A percentile compares a stretch with the other conserved stretches of the same genome.
phyloP scores from a whole-genome alignment of 2,888 invertebrate genomes.

The Drosophila ezoana region DNA sequence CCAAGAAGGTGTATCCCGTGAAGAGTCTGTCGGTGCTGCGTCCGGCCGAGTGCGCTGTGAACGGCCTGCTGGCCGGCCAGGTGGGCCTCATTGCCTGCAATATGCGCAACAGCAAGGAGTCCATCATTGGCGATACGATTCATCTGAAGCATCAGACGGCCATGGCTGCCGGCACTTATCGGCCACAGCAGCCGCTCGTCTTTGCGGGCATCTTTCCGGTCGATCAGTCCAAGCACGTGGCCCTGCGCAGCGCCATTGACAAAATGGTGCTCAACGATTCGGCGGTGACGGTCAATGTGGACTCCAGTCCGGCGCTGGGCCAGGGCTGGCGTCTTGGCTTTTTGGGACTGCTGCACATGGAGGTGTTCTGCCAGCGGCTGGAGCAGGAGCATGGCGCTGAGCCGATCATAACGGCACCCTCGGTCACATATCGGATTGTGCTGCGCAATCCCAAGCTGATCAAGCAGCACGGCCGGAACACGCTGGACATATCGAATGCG shows the following conservation, averaged over 20 bases:
- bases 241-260: slow-evolving; percentile 92
- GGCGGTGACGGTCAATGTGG: slow-evolving; percentile 92
- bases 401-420: slow-evolving; percentile 93
- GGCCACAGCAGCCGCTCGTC: slow-evolving; percentile 91
- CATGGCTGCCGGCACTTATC: slow-evolving; percentile 87
- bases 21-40: slow-evolving; percentile 92
- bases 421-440: slow-evolving; percentile 92
- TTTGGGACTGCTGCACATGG: slow-evolving; percentile 93
- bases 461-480: slow-evolving; percentile 87
- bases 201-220: slow-evolving; percentile 95
- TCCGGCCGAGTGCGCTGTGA: slow-evolving; percentile 90
- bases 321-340: slow-evolving; percentile 96
- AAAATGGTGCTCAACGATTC: slow-evolving; percentile 97
- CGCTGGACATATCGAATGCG: slow-evolving; percentile 91
- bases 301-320: slow-evolving; percentile 94
- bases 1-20: slow-evolving; percentile 91
- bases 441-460: slow-evolving; percentile 90
- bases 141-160: slow-evolving; percentile 86
- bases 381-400: slow-evolving; percentile 94
- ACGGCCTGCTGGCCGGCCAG: slow-evolving; percentile 93
- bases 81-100: slow-evolving; percentile 95
- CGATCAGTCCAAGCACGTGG: slow-evolving; percentile 93
- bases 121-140: slow-evolving; percentile 92
- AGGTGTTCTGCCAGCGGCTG: slow-evolving; percentile 94
- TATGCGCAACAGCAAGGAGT: slow-evolving; percentile 90